Conservation (phyloP, 2,888 invertebrate species). For the Plagodis pulveraria region DNA sequence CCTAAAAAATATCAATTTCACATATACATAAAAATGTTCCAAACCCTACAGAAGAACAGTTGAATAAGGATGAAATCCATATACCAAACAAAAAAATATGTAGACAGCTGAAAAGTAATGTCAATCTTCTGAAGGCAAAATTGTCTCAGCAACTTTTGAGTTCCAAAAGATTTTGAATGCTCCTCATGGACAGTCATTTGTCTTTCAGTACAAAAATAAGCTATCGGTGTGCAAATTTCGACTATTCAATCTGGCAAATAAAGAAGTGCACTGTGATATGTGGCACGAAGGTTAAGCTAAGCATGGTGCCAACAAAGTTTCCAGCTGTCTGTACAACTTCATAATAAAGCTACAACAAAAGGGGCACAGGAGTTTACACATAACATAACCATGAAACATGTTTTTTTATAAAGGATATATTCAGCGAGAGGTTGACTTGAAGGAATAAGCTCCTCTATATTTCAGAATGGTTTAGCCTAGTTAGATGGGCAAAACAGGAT, state of each 20-base stretch:
- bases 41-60: background rate
- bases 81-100: background rate
- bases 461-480: background rate
- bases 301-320: slow-evolving; percentile 1
- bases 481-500: slow-evolving; percentile 13
- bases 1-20: background rate
- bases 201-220: slow-evolving; percentile 2
- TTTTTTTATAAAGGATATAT: background rate
- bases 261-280: background rate
- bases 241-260: slow-evolving; percentile 1
- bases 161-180: slow-evolving; percentile 1
- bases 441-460: background rate
- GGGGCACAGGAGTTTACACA: background rate
- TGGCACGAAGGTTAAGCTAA: slow-evolving; percentile 6
- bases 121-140: background rate
- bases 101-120: background rate
- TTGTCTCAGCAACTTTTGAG: slow-evolving; percentile 1
- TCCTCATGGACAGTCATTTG: background rate
- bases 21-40: background rate
- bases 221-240: background rate
- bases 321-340: background rate
- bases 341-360: background rate
- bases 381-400: background rate
- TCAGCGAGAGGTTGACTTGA: background rate
- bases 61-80: background rate